Evolutionary conservation across 2,797 vertebrate genomes (phyloP).

Genomic region (Urocyon cinereoargenteus): DNA sequence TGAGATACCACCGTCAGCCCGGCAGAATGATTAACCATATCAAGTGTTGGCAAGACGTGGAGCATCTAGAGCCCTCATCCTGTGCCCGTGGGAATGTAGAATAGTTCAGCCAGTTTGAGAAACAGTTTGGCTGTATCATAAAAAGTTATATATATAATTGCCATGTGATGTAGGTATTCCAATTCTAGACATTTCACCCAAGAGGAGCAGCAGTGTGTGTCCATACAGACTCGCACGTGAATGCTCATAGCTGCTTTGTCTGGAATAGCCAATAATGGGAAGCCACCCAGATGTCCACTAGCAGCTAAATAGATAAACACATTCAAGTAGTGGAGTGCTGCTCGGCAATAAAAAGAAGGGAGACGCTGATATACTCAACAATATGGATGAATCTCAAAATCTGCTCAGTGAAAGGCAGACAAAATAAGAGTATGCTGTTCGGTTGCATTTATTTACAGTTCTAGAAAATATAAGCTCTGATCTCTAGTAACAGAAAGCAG

Average conservation of each 20-base stretch:
- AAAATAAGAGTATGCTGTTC: not conserved
- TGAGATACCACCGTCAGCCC: not conserved
- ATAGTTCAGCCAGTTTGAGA: not conserved
- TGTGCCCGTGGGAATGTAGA: not conserved
- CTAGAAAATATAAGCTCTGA: slow-evolving; percentile 26
- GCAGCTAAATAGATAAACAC: not conserved
- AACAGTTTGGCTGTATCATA: not conserved
- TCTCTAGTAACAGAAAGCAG: not conserved
- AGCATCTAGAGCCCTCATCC: not conserved
- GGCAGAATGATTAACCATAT: not conserved
- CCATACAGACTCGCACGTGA: not conserved
- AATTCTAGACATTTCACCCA: not conserved
- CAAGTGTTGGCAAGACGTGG: not conserved
- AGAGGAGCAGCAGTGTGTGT: not conserved
- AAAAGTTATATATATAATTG: slow-evolving; percentile 28
- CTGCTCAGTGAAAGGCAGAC: not conserved
- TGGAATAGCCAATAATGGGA: not conserved
- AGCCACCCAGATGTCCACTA: not conserved
- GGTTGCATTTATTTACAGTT: not conserved
- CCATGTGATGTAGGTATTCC: not conserved
- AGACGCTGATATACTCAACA: not conserved
- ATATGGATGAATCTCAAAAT: not conserved
- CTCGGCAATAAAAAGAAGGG: slow-evolving; percentile 20
- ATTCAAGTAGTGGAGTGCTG: not conserved
- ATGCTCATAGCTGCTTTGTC: not conserved